A percentile compares a stretch with the other conserved stretches of the same genome.
phyloP scores from a whole-genome alignment of 2,797 vertebrate species.

The Crenuchus spilurus region DNA sequence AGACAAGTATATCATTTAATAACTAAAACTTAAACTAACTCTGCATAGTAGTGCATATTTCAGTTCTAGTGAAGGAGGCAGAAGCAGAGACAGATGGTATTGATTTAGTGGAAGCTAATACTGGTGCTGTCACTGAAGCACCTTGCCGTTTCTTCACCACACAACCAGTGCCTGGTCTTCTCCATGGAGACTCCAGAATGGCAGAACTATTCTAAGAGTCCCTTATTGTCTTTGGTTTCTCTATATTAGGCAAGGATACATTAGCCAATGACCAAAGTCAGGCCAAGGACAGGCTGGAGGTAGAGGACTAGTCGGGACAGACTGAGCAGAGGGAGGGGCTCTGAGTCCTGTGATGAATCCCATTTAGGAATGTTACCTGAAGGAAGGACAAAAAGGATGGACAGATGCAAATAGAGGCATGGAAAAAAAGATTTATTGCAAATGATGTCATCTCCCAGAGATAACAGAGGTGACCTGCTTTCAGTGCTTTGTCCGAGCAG shows the following conservation, averaged over 20 bases:
- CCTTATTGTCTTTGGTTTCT: slow-evolving; percentile 60
- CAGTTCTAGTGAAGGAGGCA: slow-evolving; percentile 18
- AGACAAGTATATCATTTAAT: too few relatives aligned
- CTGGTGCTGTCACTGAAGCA: slow-evolving; percentile 33
- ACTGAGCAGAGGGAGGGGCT: slow-evolving; percentile 18
- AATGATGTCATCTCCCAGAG: slow-evolving; percentile 55
- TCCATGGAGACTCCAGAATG: slow-evolving; percentile 58
- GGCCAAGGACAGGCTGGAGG: slow-evolving; percentile 52
- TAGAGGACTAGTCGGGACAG: slow-evolving; percentile 30
- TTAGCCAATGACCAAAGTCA: slow-evolving; percentile 65
- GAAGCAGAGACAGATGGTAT: slow-evolving; percentile 31
- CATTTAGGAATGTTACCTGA: slow-evolving; percentile 61
- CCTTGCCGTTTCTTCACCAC: slow-evolving; percentile 40
- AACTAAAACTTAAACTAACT: too few relatives aligned
- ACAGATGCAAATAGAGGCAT: slow-evolving; percentile 45
- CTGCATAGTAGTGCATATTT: neutral
- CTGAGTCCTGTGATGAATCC: slow-evolving; percentile 32
- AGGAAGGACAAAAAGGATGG: slow-evolving; percentile 50
- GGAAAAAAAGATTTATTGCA: slow-evolving; percentile 45
- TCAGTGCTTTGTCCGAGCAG: slow-evolving; percentile 16
- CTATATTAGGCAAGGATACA: slow-evolving; percentile 63
- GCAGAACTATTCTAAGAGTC: slow-evolving; percentile 58
- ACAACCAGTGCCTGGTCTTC: slow-evolving; percentile 41
- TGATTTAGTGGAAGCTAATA: slow-evolving; percentile 44
- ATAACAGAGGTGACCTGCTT: slow-evolving; percentile 36